Conservation (phyloP, 2,888 invertebrate species). For the Electrophaes corylata region DNA sequence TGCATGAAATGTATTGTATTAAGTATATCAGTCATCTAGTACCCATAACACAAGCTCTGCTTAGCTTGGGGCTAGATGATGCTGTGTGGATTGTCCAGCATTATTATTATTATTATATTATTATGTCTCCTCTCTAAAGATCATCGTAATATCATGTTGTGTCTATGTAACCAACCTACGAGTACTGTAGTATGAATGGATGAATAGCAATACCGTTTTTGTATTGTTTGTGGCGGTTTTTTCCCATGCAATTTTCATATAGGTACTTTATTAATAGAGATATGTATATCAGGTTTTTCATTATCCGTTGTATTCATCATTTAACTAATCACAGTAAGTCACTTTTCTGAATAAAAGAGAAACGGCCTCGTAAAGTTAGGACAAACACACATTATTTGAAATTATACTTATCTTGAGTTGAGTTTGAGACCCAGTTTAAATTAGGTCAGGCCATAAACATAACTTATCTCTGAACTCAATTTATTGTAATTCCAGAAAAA, state of each 20-base stretch:
- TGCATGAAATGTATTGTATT: no score
- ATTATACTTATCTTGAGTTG: constrained; percentile 22
- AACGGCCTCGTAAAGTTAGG: constrained; percentile 5
- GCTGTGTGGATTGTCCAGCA: no score
- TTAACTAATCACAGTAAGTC: constrained; percentile 1
- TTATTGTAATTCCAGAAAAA: background rate
- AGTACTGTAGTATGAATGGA: constrained; percentile 4
- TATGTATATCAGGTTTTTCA: background rate
- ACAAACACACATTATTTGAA: constrained; percentile 23
- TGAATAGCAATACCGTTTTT: constrained; percentile 7
- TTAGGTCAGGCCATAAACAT: constrained; percentile 23
- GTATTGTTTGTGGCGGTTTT: constrained; percentile 5
- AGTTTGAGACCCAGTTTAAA: constrained; percentile 17
- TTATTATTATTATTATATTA: no score
- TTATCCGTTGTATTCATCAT: background rate
- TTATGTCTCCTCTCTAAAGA: no score
- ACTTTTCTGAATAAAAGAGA: constrained; percentile 8
- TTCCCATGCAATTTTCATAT: constrained; percentile 16
- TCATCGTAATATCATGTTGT: no score
- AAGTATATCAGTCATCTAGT: no score
- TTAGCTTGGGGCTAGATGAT: no score
- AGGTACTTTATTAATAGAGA: background rate
- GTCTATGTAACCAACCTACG: no score
- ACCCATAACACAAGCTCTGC: no score
- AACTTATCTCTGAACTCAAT: constrained; percentile 13